These are phyloP conservation scores for Cricetomys ansorgei DNA, from an alignment of 2,113 vertebrate genomes.

Conservation along the genomic window DNA sequence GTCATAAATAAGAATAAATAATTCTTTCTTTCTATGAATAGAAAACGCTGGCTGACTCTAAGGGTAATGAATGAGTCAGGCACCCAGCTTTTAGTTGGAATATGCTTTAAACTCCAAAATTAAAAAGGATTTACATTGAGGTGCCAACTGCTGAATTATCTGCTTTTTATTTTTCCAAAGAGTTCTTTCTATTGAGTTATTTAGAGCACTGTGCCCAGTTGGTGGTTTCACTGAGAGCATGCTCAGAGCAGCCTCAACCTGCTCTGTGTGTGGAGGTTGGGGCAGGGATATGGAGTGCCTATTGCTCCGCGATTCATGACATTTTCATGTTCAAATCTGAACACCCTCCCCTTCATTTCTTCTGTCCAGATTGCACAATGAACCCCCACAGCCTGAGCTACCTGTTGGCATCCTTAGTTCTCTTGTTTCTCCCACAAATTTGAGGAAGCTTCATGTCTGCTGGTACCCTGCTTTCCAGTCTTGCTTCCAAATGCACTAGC, in stretches of 20 bases:
- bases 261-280: not conserved
- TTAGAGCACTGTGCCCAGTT: not conserved
- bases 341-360: not conserved
- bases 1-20: not conserved
- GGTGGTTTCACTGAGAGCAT: not conserved
- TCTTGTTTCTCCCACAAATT: not conserved
- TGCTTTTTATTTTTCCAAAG: constrained; percentile 14
- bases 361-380: not conserved
- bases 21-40: not conserved
- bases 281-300: not conserved
- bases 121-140: not conserved
- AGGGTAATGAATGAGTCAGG: not conserved
- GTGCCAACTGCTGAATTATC: not conserved
- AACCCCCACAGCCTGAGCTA: not conserved
- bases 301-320: not conserved
- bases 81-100: not conserved
- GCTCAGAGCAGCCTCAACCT: not conserved
- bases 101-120: constrained; percentile 41
- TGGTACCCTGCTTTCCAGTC: not conserved
- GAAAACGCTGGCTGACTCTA: not conserved
- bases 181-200: not conserved
- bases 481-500: not conserved
- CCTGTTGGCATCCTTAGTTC: not conserved
- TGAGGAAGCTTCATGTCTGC: not conserved
- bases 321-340: constrained; percentile 15